Base-by-base conservation (phyloP, 92 coral and sea anemone species). In the Siderastrea siderea region DNA sequence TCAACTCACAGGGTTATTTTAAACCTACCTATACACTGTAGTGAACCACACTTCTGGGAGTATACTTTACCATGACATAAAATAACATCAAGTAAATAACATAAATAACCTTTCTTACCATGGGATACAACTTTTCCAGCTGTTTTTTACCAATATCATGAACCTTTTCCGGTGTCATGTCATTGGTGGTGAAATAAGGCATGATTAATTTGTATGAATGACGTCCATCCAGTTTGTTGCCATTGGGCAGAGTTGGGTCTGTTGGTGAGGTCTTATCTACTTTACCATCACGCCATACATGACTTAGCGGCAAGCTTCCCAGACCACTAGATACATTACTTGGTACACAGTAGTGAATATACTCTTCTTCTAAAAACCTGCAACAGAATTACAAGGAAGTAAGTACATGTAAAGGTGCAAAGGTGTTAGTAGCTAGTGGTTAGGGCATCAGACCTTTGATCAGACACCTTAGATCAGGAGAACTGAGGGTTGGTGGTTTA, bases 111-210 rank as follows among this genome's bases (percentile, higher is more conserved):
- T 50, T 13, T 53, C 81, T 57, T 63, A 94, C 97, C 97, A 82
- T 82, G 4, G 97, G 97, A 79, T 92, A 94, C n/a, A 94, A 90
- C 6, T 57, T 49, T 0, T 80, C 83, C 38, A 94, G 57, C 87
- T 92, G 94, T 7, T 79, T 63, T 57, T 89, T 78, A 3, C 98
- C 98, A 17, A 92, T 83, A 16, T 92, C 60, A 85, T 95, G 87
- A 16, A 95, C 95, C 15, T 87, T 61, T 17, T 38, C 72, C 1
- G 98, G 89, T 2, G 86, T 70, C 86, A 84, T 78, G 13, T 84
- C 49, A 63, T 90, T 94, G 38, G 97, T 94, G 43, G 97, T 94
- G 68, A 94, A 94, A 68, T 89, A 94, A 5, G 97, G 90, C 92
- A 94, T 63, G 46, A 88, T 90, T 54, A 62, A 13, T 17, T 78